Conservation (phyloP, 2,113 vertebrate species). For the Xiphias gladius region DNA sequence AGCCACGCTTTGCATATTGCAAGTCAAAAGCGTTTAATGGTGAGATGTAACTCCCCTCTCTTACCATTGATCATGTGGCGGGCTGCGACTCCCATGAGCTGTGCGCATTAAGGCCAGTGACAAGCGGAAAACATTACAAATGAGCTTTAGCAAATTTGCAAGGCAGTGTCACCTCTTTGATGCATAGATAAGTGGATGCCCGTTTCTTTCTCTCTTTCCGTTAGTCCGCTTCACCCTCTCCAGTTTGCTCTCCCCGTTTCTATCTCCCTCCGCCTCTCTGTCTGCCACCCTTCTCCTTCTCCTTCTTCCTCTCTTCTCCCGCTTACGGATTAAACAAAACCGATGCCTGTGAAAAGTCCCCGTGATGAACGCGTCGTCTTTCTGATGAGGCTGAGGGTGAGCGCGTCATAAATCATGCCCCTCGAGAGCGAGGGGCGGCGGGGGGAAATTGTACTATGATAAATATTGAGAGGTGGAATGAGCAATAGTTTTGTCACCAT, state of each 20-base stretch:
- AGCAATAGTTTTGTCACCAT: constrained; percentile 79
- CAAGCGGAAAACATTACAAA: constrained; percentile 83
- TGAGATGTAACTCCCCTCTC: constrained; percentile 77
- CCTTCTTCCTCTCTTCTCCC: constrained; percentile 12
- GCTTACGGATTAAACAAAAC: constrained; percentile 73
- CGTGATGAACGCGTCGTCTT: constrained; percentile 73
- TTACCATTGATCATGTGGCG: constrained; percentile 82
- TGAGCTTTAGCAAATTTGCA: constrained; percentile 81
- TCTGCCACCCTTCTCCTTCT: constrained; percentile 28
- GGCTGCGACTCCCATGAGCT: constrained; percentile 76
- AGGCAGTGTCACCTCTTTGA: constrained; percentile 73
- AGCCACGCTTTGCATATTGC: constrained; percentile 75
- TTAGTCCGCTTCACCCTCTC: constrained; percentile 31
- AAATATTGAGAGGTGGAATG: constrained; percentile 81
- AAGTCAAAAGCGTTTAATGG: constrained; percentile 81
- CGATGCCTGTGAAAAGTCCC: constrained; percentile 67
- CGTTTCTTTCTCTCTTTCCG: constrained; percentile 6
- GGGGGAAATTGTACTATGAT: constrained; percentile 76
- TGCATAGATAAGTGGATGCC: constrained; percentile 67
- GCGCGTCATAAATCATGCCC: constrained; percentile 73
- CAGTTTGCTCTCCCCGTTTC: neutral
- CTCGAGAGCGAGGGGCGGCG: constrained; percentile 48
- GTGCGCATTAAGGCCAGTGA: constrained; percentile 80
- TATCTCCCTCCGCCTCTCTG: constrained; percentile 51
- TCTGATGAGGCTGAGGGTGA: constrained; percentile 65